These are phyloP conservation scores for Steinernema feltiae DNA, from an alignment of 1,140 invertebrate species.

Conservation along the genomic window DNA sequence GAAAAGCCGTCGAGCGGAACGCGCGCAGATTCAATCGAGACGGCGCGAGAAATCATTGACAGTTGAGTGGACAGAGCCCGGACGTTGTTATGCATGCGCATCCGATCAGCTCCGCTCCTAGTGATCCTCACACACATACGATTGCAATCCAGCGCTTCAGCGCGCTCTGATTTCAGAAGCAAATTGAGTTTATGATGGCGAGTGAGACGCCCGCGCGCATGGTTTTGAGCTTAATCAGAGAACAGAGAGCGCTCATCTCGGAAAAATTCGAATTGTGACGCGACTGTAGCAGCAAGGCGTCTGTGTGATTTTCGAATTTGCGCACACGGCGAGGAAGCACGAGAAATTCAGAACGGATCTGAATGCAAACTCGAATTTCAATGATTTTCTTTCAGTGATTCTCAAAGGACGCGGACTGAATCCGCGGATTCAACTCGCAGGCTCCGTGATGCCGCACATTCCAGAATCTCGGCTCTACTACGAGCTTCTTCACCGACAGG, in stretches of 20 bases:
- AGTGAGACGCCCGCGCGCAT: too few species aligned
- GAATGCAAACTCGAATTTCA: too few species aligned
- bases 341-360: too few species aligned
- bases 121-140: too few species aligned
- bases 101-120: too few species aligned
- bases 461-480: constrained; percentile 56
- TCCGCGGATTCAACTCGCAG: constrained; percentile 47
- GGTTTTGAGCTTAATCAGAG: too few species aligned
- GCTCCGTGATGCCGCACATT: constrained; percentile 57
- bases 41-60: neutral
- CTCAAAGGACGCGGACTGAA: constrained; percentile 44
- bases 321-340: too few species aligned
- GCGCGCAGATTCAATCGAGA: neutral
- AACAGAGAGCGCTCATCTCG: too few species aligned
- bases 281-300: neutral
- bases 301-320: neutral
- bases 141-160: too few species aligned
- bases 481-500: constrained; percentile 37
- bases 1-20: neutral
- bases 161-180: too few species aligned
- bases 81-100: neutral
- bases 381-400: constrained; percentile 41
- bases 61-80: neutral
- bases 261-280: too few species aligned
- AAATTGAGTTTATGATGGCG: too few species aligned